Base-by-base conservation (phyloP, 2,797 vertebrate species). In the Siniperca obscura region DNA sequence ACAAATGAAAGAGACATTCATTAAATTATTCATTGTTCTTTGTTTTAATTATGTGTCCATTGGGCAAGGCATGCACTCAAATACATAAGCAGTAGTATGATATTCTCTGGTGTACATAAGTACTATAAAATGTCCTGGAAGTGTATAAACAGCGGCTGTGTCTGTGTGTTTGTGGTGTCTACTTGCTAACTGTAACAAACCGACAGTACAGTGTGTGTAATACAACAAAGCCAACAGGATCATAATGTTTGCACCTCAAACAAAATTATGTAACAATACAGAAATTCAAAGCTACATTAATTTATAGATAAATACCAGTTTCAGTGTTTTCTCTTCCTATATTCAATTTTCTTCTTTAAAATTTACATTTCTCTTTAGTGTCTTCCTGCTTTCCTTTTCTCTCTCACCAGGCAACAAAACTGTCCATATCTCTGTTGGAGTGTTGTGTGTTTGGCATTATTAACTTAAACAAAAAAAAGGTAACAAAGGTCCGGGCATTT, bases 171-270 rank as follows among this genome's bases (percentile, higher is more conserved):
- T 90, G 80, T 87, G 83, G 68, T 87, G 44, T 72, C 53, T 64
- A 76, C 78, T 69, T 5, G 34, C 5, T 38, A 70, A 88, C 16
- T 90, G 82, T 79, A 77, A 70, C 75, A 83, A 40, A 80, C 53
- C 74, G 80, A 78, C 44, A 79, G 57, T 40, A 7, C 17, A 62
- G 56, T 67, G 67, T 85, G 61, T 71, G 67, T 70, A 70, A 78
- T 38, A 38, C 76, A 87, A 86, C 73, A 88, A 34, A 74, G 44
- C 38, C 77, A 85, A 52, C 73, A 74, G 66, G 76, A 87, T 86
- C 62, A 62, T 69, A 70, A 52, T 92, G 90, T 94, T 94, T 92
- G 61, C n/a, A 91, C 70, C 27, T 79, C 68, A 95, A 93, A 94
- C 91, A 93, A n/a, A 57, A 66, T 14, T 81, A 73, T 78, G 86